A percentile compares a stretch with the other conserved stretches of the same genome.
These are phyloP conservation scores for Styela plicata DNA, from an alignment of 23 tunicate genomes.

Conservation along the genomic window DNA sequence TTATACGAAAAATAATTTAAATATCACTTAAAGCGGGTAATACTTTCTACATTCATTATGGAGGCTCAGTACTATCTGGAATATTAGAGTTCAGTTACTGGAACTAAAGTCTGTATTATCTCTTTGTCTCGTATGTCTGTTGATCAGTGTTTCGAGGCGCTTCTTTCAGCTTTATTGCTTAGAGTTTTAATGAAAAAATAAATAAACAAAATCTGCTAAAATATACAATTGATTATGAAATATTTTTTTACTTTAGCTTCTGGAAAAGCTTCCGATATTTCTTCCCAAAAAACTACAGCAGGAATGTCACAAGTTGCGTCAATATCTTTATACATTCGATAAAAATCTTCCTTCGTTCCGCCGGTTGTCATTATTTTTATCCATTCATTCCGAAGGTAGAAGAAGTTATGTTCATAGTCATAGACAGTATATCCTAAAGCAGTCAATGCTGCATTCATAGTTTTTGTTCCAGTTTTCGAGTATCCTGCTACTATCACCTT, in stretches of 20 bases:
- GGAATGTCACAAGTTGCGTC: constrained; percentile 13
- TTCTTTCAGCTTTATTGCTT: no score
- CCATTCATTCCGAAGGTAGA: constrained; percentile 15
- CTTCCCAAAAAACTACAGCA: constrained; percentile 6
- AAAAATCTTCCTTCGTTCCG: constrained; percentile 2
- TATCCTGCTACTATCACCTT: background rate
- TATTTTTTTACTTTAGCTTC: constrained; percentile 15
- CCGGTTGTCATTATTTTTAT: constrained; percentile 7
- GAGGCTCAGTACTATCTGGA: no score
- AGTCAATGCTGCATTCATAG: constrained; percentile 3
- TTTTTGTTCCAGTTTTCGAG: constrained; percentile 8
- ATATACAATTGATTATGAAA: no score
- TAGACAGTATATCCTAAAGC: background rate
- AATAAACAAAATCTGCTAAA: no score
- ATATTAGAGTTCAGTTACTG: no score
- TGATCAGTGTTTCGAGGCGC: no score
- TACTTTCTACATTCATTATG: no score
- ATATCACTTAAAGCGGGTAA: no score
- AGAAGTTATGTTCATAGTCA: constrained; percentile 2
- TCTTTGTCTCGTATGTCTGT: no score
- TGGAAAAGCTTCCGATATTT: background rate
- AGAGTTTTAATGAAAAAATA: no score
- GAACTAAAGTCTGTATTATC: no score
- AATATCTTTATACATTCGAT: constrained; percentile 5
- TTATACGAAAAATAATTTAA: no score